Conservation (phyloP, 2,113 vertebrate genomes). For the Arizona elegans region DNA sequence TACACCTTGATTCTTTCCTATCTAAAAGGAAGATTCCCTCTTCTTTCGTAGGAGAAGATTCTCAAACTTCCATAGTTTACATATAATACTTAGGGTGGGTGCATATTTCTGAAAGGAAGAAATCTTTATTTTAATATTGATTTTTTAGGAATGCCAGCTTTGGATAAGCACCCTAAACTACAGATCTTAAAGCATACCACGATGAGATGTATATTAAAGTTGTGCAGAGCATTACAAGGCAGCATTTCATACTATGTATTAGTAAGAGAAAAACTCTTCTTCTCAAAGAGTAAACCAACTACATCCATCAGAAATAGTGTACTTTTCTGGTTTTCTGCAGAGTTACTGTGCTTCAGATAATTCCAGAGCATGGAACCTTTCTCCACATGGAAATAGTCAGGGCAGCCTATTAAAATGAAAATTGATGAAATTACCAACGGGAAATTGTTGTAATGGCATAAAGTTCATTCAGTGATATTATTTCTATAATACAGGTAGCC, state of each 20-base stretch:
- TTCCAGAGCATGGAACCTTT: background rate
- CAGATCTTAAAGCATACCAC: background rate
- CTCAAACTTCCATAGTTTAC: background rate
- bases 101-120: background rate
- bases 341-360: background rate
- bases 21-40: background rate
- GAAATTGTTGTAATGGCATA: background rate
- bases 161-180: background rate
- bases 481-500: background rate
- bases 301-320: background rate
- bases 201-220: background rate
- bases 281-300: background rate
- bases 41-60: background rate
- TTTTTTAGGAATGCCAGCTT: background rate
- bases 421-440: no score
- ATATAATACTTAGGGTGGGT: background rate
- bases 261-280: background rate
- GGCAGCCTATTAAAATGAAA: background rate
- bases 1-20: background rate
- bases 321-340: background rate
- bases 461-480: background rate
- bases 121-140: background rate
- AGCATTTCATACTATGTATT: background rate
- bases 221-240: background rate
- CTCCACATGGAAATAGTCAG: background rate